Evolutionary conservation across 2,888 invertebrate species (phyloP).

Genomic region (Oscheius sp.): DNA sequence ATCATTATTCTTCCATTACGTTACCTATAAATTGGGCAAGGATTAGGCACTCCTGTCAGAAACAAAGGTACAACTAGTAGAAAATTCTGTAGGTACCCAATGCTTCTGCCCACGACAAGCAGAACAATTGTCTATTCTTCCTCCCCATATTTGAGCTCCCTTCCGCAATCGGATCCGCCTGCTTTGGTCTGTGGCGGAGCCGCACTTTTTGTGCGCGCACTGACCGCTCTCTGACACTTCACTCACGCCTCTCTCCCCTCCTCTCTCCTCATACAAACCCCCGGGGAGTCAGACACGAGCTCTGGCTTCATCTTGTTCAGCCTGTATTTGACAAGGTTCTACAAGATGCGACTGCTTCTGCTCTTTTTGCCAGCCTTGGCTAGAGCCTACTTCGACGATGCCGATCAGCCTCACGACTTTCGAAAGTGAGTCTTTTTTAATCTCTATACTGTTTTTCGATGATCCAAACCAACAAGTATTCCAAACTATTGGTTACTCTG

Average conservation of each 20-base stretch:
- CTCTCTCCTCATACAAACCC: conserved; percentile 20
- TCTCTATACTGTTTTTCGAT: neutral
- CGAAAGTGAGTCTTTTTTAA: conserved; percentile 11
- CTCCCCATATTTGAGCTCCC: conserved; percentile 6
- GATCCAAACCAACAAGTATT: neutral
- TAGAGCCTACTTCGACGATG: conserved; percentile 6
- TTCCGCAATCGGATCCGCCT: conserved; percentile 35
- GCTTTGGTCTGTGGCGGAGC: neutral
- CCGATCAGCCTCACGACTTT: conserved; percentile 27
- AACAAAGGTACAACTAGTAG: no score
- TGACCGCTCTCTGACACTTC: conserved; percentile 32
- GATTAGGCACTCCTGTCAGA: no score
- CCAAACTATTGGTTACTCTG: neutral
- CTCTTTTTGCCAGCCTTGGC: neutral
- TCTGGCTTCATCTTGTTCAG: no score
- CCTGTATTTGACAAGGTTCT: no score
- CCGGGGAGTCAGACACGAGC: conserved; percentile 1
- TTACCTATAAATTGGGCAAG: no score
- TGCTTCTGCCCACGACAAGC: no score
- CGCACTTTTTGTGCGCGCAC: conserved; percentile 34
- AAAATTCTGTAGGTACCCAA: no score
- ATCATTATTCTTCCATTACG: no score
- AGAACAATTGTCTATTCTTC: neutral
- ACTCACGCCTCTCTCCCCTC: conserved; percentile 25
- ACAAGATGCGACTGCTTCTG: conserved; percentile 14